Evolutionary conservation across 2,888 invertebrate genomes (phyloP).

Genomic region (Chironomus tentans): DNA sequence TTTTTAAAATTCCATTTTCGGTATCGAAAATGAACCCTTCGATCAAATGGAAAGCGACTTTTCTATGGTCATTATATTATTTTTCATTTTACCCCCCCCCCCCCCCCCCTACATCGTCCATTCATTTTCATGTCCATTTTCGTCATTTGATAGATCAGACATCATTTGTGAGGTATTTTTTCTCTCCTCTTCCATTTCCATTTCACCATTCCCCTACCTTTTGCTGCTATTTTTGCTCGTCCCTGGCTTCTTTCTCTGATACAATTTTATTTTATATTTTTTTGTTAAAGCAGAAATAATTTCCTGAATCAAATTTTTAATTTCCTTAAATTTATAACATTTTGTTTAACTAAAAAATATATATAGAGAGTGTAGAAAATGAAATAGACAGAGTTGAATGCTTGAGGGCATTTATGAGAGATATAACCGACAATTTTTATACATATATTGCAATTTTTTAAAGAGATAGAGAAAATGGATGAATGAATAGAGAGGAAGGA

Average conservation of each 20-base stretch:
- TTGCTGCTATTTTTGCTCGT: no score
- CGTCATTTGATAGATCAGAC: constrained; percentile 20
- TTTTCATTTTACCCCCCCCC: not conserved
- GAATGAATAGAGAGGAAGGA: not conserved
- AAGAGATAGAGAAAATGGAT: not conserved
- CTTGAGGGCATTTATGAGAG: not conserved
- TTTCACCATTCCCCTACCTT: not conserved
- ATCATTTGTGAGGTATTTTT: constrained; percentile 7
- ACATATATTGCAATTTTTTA: not conserved
- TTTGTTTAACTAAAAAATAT: constrained; percentile 22
- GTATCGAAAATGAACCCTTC: not conserved
- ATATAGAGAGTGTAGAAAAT: not conserved
- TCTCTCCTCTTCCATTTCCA: not conserved
- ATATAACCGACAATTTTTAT: not conserved
- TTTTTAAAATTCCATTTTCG: constrained; percentile 11
- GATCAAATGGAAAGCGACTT: not conserved
- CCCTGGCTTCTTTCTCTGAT: not conserved
- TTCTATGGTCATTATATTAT: constrained; percentile 14
- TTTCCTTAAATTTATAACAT: constrained; percentile 27
- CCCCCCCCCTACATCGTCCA: not conserved
- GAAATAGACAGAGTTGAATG: not conserved
- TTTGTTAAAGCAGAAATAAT: constrained; percentile 18
- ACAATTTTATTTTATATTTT: no score
- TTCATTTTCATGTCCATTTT: not conserved
- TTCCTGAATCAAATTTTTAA: constrained; percentile 27